Evolutionary conservation across 2,888 invertebrate species (phyloP).

Genomic region (Crioceris asparagi): DNA sequence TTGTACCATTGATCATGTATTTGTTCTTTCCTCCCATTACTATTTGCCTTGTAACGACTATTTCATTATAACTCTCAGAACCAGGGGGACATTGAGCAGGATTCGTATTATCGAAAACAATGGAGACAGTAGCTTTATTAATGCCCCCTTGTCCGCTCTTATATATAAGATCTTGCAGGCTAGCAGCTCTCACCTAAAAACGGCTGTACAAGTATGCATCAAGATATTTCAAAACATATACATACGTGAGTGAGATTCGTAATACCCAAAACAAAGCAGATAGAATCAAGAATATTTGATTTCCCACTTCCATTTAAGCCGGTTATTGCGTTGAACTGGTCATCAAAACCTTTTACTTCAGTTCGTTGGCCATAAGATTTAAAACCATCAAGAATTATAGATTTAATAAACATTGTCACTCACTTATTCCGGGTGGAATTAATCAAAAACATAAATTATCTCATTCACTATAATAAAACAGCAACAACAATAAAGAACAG

Average conservation of each 20-base stretch:
- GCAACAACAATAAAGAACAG: too few species aligned
- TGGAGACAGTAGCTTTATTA: slow-evolving; percentile 89
- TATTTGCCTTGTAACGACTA: slow-evolving; percentile 84
- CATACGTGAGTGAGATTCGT: slow-evolving; percentile 81
- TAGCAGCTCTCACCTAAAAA: slow-evolving; percentile 77
- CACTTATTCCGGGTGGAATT: too few species aligned
- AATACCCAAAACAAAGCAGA: slow-evolving; percentile 96
- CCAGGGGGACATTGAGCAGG: slow-evolving; percentile 75
- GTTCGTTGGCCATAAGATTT: slow-evolving; percentile 94
- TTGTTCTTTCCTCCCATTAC: slow-evolving; percentile 83
- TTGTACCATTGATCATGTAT: slow-evolving; percentile 87
- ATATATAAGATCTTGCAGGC: slow-evolving; percentile 91
- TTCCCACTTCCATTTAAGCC: slow-evolving; percentile 97
- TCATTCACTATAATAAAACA: too few species aligned
- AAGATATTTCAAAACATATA: slow-evolving; percentile 19
- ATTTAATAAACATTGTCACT: slow-evolving; percentile 86
- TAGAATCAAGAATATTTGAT: slow-evolving; percentile 93
- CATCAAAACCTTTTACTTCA: slow-evolving; percentile 86
- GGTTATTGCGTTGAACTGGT: slow-evolving; percentile 94
- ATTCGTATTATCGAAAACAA: slow-evolving; percentile 89
- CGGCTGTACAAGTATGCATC: neutral
- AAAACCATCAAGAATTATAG: slow-evolving; percentile 89
- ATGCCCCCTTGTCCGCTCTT: slow-evolving; percentile 96
- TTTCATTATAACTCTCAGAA: slow-evolving; percentile 83
- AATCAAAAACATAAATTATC: too few species aligned